Conservation (phyloP, 2,888 invertebrate genomes). For the Idaea biselata region DNA sequence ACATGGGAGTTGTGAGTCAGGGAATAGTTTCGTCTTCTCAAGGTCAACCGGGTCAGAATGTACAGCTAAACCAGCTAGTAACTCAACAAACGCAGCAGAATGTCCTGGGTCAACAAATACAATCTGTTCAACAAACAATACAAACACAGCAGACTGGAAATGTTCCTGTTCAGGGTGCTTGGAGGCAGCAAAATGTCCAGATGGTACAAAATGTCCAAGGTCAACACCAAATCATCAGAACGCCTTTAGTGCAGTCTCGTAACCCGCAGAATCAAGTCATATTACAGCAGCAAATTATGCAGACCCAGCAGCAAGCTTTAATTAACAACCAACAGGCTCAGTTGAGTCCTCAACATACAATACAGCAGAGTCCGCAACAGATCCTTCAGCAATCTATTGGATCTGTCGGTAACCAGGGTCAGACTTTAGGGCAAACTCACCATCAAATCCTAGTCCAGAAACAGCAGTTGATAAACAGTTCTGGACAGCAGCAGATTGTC, state of each 20-base stretch:
- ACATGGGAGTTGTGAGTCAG: conserved; percentile 70
- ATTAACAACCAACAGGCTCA: conserved; percentile 71
- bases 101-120: conserved; percentile 73
- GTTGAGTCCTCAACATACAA: conserved; percentile 76
- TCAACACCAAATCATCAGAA: conserved; percentile 74
- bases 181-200: conserved; percentile 77
- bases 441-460: conserved; percentile 76
- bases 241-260: conserved; percentile 68
- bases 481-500: conserved; percentile 75
- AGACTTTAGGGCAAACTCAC: conserved; percentile 71
- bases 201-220: conserved; percentile 78
- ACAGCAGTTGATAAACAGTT: conserved; percentile 80
- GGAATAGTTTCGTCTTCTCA: conserved; percentile 66
- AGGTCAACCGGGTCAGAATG: conserved; percentile 57
- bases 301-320: conserved; percentile 72
- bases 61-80: conserved; percentile 72
- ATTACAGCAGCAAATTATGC: conserved; percentile 81
- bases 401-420: conserved; percentile 60
- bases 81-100: conserved; percentile 61
- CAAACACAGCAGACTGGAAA: conserved; percentile 62
- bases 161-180: conserved; percentile 63
- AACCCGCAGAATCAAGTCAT: conserved; percentile 77
- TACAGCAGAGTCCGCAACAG: conserved; percentile 80
- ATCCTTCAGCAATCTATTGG: conserved; percentile 82
- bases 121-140: conserved; percentile 71